Evolutionary conservation across 2,797 vertebrate genomes (phyloP).

Genomic region (Poeciliopsis presidionis): DNA sequence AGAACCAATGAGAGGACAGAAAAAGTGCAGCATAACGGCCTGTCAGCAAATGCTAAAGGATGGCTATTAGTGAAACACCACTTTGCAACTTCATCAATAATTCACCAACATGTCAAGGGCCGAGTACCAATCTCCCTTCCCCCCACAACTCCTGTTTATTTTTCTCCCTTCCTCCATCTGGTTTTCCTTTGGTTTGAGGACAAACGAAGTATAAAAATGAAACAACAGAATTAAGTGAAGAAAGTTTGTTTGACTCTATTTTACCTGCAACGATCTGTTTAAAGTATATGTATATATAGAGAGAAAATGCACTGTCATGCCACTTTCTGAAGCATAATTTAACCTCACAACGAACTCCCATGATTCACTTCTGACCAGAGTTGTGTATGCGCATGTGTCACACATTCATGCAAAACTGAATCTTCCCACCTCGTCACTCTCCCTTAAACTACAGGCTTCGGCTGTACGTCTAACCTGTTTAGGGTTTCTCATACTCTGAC

Average conservation of each 20-base stretch:
- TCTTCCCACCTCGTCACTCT: neutral
- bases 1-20: constrained; percentile 43
- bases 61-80: constrained; percentile 70
- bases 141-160: constrained; percentile 26
- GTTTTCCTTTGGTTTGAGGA: neutral
- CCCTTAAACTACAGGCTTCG: constrained; percentile 4
- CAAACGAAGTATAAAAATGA: constrained; percentile 1
- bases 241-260: constrained; percentile 17
- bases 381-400: constrained; percentile 9
- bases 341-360: constrained; percentile 18
- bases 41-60: constrained; percentile 69
- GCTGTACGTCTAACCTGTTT: constrained; percentile 24
- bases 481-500: constrained; percentile 48
- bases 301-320: neutral
- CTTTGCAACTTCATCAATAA: constrained; percentile 77
- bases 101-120: constrained; percentile 64
- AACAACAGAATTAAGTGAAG: neutral
- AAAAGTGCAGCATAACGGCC: constrained; percentile 55
- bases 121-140: constrained; percentile 33
- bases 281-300: neutral
- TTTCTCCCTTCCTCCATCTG: neutral
- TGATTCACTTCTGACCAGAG: constrained; percentile 42
- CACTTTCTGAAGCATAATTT: constrained; percentile 12
- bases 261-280: neutral
- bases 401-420: constrained; percentile 9